phyloP scores from a whole-genome alignment of 2,888 invertebrate genomes.

The Eledona agricola region DNA sequence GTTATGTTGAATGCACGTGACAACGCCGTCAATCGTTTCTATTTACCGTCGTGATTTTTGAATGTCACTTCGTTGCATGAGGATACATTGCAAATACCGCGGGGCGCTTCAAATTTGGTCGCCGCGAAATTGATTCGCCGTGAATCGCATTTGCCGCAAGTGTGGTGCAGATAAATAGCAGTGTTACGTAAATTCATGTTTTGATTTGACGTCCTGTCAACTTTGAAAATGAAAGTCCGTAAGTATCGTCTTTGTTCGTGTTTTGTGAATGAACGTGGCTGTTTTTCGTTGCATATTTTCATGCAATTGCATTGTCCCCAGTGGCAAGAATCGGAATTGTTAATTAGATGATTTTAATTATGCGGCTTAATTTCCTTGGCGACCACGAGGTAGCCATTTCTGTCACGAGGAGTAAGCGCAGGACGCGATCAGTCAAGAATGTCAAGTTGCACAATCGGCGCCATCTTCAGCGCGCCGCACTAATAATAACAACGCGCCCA shows the following conservation, averaged over 20 bases:
- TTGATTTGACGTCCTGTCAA: conserved; percentile 44
- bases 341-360: conserved; percentile 31
- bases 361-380: conserved; percentile 37
- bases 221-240: conserved; percentile 54
- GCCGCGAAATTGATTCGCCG: background rate
- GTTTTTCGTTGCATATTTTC: conserved; percentile 12
- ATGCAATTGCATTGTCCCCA: background rate
- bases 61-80: conserved; percentile 28
- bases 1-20: conserved; percentile 9
- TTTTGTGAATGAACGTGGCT: conserved; percentile 14
- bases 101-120: background rate
- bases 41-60: conserved; percentile 28
- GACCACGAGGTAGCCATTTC: conserved; percentile 54
- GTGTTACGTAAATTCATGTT: conserved; percentile 49
- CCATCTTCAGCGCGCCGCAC: background rate
- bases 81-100: background rate
- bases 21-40: conserved; percentile 16
- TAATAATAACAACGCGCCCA: too few relatives aligned
- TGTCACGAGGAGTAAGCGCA: conserved; percentile 40
- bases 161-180: conserved; percentile 26
- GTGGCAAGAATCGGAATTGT: conserved; percentile 15
- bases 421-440: conserved; percentile 24
- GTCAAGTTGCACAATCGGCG: conserved; percentile 10
- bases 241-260: conserved; percentile 41
- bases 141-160: background rate